Evolutionary conservation across 1,140 invertebrate genomes (phyloP), one percentile per base, ranked within the genome.

Genomic region (Lamellibrachia luymesi): DNA sequence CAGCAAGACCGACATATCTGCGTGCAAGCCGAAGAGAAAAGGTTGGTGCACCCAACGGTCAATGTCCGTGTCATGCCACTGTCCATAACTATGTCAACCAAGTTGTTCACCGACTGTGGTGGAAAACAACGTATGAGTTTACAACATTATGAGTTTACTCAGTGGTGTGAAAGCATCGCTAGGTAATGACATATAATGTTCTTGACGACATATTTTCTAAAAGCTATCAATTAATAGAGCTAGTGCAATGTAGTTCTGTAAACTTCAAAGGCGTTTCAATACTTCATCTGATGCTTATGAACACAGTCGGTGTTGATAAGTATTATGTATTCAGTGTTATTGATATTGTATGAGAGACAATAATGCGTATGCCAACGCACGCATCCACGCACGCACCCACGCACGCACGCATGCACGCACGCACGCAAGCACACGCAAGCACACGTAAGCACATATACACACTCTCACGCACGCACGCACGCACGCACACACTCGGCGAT

Each of bases 21-120:
- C 50, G 38, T 93, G 93, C 80, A 93, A 93, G 91, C 93, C 93
- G 49, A 93, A 91, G 64, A 17, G 93, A 56, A 92, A 92, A 89
- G 92, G 93, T 93, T 8, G 80, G 91, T 93, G 38, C 56, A 25
- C 49, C 51, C 2, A 49, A 56, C 4, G 52, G 38, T 64, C 27
- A 38, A 92, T 92, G 92, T 17, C 92, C 13, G 1, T 91, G 22
- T 91, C 91, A 13, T 22, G n/a, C 17, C 50, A 50, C 10, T 91
- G 27, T 91, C 52, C 17, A 51, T 6, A 91, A 49, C 50, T 7
- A 50, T 17, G 90, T 91, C 6, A 0, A 56, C 52, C 6, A 56
- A 80, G 64, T 80, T 2, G 64, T 80, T 17, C 25, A 22, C 25
- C 64, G 2, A 80, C 13, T 22, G 2, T 80, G 5, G 17, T 80